phyloP scores from a whole-genome alignment of 2,113 vertebrate species.

The Mobula hypostoma region DNA sequence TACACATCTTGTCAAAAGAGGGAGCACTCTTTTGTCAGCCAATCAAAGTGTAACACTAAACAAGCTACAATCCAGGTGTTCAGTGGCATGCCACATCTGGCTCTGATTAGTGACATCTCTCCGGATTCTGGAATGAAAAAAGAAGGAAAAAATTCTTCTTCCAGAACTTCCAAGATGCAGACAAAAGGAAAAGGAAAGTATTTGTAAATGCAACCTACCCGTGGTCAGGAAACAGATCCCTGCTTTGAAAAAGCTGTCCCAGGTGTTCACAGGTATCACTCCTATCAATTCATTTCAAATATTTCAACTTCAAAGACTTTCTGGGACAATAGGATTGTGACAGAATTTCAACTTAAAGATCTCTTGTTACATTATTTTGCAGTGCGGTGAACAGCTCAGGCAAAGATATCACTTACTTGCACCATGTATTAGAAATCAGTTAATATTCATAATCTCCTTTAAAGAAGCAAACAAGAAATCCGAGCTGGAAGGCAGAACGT shows the following conservation, averaged over 20 bases:
- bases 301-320: conserved; percentile 34
- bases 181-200: conserved; percentile 7
- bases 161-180: neutral
- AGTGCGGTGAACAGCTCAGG: neutral
- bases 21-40: neutral
- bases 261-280: conserved; percentile 30
- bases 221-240: conserved; percentile 10
- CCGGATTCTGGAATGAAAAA: neutral
- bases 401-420: conserved; percentile 20
- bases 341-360: conserved; percentile 28
- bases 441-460: conserved; percentile 35
- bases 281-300: conserved; percentile 23
- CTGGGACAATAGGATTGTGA: neutral
- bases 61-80: neutral
- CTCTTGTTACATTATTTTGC: neutral
- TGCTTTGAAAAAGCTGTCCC: conserved; percentile 16
- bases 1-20: neutral
- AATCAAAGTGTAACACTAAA: no score
- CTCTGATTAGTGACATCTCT: neutral
- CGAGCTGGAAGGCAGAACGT: neutral
- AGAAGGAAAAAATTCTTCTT: neutral
- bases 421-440: conserved; percentile 7
- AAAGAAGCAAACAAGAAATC: conserved; percentile 14
- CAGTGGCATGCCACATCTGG: neutral
- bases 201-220: conserved; percentile 18